Base-by-base conservation (phyloP, 1,140 invertebrate genomes). In the Lepidurus couesii region DNA sequence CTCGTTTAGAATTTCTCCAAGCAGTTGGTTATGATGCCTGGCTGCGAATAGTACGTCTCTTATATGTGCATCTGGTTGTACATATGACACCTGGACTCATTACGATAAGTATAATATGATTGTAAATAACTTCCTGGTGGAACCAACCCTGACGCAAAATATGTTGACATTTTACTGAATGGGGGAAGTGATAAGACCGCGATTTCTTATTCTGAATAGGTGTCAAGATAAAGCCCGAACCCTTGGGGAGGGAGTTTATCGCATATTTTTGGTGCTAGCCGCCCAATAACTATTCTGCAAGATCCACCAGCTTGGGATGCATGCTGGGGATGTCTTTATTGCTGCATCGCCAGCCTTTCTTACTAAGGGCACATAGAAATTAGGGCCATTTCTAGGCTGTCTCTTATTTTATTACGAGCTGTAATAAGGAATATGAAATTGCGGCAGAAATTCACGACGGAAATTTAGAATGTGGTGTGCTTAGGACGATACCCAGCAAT, bases 251-350 rank as follows among this genome's bases (percentile, higher is more conserved):
- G 21, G 21, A n/a, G 13, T 65, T 65, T 65, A 65, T 65, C 47
- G 47, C 47, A 2, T 65, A 65, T 65, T 65, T 65, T 13, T 65
- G 53, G 53, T 65, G 53, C 53, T 16, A 13, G 9, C 53, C 8
- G 53, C 21, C 53, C 53, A 65, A 16, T 65, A 65, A 65, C 53
- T 65, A 21, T 65, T 65, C 53, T 65, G 8, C 53, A 65, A 65
- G 53, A 65, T 65, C 53, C 53, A 16, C 53, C 53, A 65, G 53
- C 53, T 65, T 65, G 53, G 53, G 16, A 34, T 34, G 34, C 34
- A 34, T 34, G 34, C 21, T 13, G 13, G 53, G 4, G 53, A 65
- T 65, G 53, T 65, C 53, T 65, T 65, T 65, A 65, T 65, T 65
- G 21, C 53, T 65, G 53, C 53, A 65, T 65, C 53, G 53, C 53